Base-by-base conservation (phyloP, 2,113 vertebrate species). In the Sarotherodon lohbergeri region DNA sequence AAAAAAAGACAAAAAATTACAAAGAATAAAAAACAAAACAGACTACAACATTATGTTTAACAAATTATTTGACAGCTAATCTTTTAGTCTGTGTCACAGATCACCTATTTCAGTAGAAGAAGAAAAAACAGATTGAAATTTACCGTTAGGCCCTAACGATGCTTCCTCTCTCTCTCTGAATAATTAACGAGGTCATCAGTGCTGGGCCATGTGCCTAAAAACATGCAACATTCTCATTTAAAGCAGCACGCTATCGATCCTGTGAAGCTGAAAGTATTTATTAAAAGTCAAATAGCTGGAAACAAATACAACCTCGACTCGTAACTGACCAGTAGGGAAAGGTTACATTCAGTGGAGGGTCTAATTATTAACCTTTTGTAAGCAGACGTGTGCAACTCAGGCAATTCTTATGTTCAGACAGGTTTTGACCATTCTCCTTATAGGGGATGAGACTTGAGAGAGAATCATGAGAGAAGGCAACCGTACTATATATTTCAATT, bases 341-440 rank as follows among this genome's bases (percentile, higher is more conserved):
- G 43, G 71, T 24, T 46, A 48, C 14, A 48, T 17, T 48, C 24
- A 29, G 22, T 48, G 24, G 24, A 7, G 24, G 27, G 71, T 29
- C 68, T 76, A 76, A 76, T 76, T 48, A 76, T 76, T 76, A 76
- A 76, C 43, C 43, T 29, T 24, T 48, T 19, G 14, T 48, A 76
- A 76, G 43, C 41, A 76, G 36, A 41, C 11, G 0, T 46, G 68
- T 27, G 14, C 41, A 73, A 41, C 14, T 73, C 68, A 3, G 24
- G 68, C 68, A 46, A 73, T 46, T 43, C 36, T 43, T 24, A 73
- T 46, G 68, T 46, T 27, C 41, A 46, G 41, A 46, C 68, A 17
- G 66, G 39, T 14, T 71, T 24, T 27, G 39, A 71, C n/a, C 66
- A 41, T 24, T 71, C 36, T 71, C 36, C n/a, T 13, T 43, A 41